Evolutionary conservation across 2,113 vertebrate species (phyloP).

Genomic region (Thermophis baileyi): DNA sequence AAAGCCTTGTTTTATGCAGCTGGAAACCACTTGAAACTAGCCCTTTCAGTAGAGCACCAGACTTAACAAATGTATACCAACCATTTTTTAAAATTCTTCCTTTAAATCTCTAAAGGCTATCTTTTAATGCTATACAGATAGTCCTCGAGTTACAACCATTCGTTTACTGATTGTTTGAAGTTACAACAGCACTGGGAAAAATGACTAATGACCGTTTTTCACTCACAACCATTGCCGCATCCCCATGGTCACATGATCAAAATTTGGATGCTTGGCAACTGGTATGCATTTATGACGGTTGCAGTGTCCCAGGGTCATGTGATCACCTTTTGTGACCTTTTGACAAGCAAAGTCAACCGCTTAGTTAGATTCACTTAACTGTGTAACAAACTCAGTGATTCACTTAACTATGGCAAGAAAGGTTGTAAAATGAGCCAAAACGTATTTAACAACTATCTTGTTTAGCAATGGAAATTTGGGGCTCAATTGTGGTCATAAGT

Average conservation of each 20-base stretch:
- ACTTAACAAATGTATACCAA: background rate
- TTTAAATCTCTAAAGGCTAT: background rate
- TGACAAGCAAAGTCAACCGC: background rate
- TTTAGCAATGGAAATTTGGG: background rate
- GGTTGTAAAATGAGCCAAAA: background rate
- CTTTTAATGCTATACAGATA: background rate
- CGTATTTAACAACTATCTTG: background rate
- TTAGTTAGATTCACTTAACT: background rate
- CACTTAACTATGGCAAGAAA: background rate
- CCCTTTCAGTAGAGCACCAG: background rate
- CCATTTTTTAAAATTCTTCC: background rate
- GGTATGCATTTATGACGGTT: background rate
- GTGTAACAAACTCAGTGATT: background rate
- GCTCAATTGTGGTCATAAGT: background rate
- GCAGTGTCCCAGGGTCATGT: background rate
- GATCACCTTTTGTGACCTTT: too few relatives aligned
- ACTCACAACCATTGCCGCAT: background rate
- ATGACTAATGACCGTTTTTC: background rate
- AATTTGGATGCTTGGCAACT: background rate
- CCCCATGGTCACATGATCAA: background rate
- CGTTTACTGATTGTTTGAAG: background rate
- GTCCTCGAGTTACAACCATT: background rate
- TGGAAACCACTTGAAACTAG: background rate
- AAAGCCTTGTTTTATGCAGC: background rate
- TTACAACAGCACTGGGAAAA: background rate